Base-by-base conservation (phyloP, 2,113 vertebrate species). In the Rhabdornis inornatus region DNA sequence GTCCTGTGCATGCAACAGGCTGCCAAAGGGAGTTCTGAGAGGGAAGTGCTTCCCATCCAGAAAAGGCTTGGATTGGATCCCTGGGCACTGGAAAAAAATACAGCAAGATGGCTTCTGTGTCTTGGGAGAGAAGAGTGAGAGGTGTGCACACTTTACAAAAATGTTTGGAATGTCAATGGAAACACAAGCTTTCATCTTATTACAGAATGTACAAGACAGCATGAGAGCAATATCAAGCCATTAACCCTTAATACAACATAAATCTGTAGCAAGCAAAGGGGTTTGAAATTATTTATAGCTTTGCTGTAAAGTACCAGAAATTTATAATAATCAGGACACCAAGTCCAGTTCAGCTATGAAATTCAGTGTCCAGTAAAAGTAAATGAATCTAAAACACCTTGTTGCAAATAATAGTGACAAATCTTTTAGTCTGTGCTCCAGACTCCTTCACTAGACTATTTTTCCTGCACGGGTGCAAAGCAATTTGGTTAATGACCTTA, bases 401-500 rank as follows among this genome's bases (percentile, higher is more conserved):
- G 79, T 71, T 89, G 52, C 47, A 89, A 90, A 80, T 90, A 96
- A 90, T 31, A 90, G n/a, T 71, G 83, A 92, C 70, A 94, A 80
- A 92, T 89, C 78, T 81, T 86, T 78, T 30, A 81, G 53, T 61
- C 64, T 78, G 28, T 56, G 61, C n/a, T 76, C 71, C 80, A 94
- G 80, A 75, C 35, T 93, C 40, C 52, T 64, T 79, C 83, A 68
- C 61, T 23, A 23, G 52, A 44, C 65, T 92, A 30, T 75, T 87
- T 76, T 82, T 74, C 77, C 86, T 90, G 90, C 92, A 86, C 0
- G 69, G 71, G 35, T 95, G 33, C 79, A 57, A 96, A 95, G 80
- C 80, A 92, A 74, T 96, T 94, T 95, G 72, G 94, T 97, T 96
- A 97, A 97, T 95, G 95, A 78, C 94, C 93, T 75, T 89, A 64